Conservation (phyloP, 1,140 invertebrate genomes). For the Cotesia chilonis region DNA sequence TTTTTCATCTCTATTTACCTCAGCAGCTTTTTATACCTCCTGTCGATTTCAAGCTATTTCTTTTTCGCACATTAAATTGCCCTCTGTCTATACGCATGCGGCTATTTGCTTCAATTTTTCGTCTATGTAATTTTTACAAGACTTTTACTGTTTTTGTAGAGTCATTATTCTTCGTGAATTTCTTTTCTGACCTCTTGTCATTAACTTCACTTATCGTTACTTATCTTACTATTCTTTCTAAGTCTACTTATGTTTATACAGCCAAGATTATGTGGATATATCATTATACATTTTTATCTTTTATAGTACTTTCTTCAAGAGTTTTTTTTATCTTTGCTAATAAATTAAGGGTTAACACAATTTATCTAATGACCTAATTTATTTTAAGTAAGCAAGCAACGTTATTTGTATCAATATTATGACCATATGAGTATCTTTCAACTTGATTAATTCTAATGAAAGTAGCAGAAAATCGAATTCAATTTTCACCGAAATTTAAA, state of each 20-base stretch:
- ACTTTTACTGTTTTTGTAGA: background rate
- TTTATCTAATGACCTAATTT: background rate
- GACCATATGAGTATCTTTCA: too few species aligned
- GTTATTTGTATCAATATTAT: too few species aligned
- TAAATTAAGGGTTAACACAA: background rate
- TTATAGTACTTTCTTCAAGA: too few species aligned
- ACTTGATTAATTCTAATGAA: too few species aligned
- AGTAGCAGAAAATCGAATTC: too few species aligned
- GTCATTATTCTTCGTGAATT: slow-evolving; percentile 38
- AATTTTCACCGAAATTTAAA: too few species aligned
- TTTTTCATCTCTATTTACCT: slow-evolving; percentile 17
- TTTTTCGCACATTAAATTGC: slow-evolving; percentile 3
- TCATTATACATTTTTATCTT: too few species aligned
- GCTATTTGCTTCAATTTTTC: background rate
- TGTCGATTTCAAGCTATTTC: background rate
- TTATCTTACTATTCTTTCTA: slow-evolving; percentile 34
- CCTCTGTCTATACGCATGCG: background rate
- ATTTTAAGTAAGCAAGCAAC: too few species aligned
- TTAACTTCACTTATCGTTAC: slow-evolving; percentile 43
- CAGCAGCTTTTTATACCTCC: slow-evolving; percentile 37
- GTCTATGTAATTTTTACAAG: slow-evolving; percentile 14
- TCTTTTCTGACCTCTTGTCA: slow-evolving; percentile 30
- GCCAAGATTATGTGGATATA: slow-evolving; percentile 5
- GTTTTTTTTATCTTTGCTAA: background rate
- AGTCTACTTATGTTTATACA: background rate